Percentiles rank a stretch among this genome's conserved stretches.
These are phyloP conservation scores for Drosophila ananassae DNA, from an alignment of 1,140 invertebrate genomes.

Conservation along the genomic window DNA sequence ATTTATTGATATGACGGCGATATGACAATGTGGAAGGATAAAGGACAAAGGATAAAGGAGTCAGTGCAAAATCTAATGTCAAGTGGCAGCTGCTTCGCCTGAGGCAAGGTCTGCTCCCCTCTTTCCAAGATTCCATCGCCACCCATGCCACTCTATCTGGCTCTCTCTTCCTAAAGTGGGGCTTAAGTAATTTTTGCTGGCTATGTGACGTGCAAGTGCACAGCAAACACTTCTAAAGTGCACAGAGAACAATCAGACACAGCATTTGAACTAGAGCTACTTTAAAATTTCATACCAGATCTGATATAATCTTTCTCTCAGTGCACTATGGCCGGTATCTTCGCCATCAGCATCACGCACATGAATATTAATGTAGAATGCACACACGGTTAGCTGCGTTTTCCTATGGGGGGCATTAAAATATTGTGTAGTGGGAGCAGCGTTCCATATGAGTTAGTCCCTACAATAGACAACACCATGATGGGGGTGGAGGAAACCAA, in stretches of 20 bases:
- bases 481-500: conserved; percentile 1
- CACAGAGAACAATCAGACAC: conserved; percentile 11
- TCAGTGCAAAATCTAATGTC: conserved; percentile 21
- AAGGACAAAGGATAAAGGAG: conserved; percentile 6
- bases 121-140: conserved; percentile 54
- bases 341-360: conserved; percentile 56
- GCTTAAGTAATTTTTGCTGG: conserved; percentile 78
- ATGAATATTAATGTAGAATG: conserved; percentile 81
- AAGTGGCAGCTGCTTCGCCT: conserved; percentile 33
- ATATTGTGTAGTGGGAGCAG: conserved; percentile 72
- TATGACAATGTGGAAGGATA: conserved; percentile 61
- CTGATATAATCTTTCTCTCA: not conserved
- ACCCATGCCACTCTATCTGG: not conserved
- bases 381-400: conserved; percentile 79
- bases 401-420: conserved; percentile 76
- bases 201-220: conserved; percentile 72
- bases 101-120: conserved; percentile 11
- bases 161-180: conserved; percentile 10
- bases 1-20: conserved; percentile 81
- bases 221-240: conserved; percentile 54
- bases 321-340: conserved; percentile 16
- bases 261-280: too few species aligned
- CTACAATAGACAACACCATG: conserved; percentile 57
- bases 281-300: too few species aligned
- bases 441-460: conserved; percentile 78